Evolutionary conservation across 2,797 vertebrate species (phyloP).

Genomic region (Poecilia gillii): DNA sequence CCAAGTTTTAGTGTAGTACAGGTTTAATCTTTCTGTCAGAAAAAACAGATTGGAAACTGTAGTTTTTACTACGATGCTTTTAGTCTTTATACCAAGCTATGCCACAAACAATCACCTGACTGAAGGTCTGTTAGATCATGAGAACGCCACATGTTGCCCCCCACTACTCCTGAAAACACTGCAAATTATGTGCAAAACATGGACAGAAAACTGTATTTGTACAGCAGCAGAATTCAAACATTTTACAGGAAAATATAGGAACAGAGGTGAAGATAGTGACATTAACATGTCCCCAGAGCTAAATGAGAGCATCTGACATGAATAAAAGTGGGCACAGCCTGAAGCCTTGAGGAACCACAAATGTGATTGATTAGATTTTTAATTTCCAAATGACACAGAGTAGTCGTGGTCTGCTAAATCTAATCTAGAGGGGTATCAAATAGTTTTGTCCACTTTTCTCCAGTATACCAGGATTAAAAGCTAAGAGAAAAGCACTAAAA

Average conservation of each 20-base stretch:
- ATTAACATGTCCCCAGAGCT: neutral
- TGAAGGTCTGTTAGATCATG: neutral
- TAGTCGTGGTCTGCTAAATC: neutral
- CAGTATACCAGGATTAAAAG: too few relatives aligned
- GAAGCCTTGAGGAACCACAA: neutral
- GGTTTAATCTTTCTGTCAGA: neutral
- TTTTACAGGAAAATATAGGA: neutral
- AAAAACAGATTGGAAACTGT: neutral
- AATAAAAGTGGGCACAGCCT: neutral
- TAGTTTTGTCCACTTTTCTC: neutral
- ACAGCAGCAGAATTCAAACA: neutral
- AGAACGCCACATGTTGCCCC: neutral
- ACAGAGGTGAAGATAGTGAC: neutral
- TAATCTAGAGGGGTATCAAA: neutral
- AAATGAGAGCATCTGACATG: neutral
- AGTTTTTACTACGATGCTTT: neutral
- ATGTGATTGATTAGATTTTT: neutral
- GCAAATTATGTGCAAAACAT: neutral
- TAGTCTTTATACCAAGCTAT: neutral
- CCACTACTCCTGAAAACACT: neutral
- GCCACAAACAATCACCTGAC: conserved; percentile 1
- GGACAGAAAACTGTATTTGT: neutral
- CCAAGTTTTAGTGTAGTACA: neutral
- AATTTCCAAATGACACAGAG: neutral
- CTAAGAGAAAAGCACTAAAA: neutral